Conservation (phyloP, 2,888 invertebrate genomes). For the Pachliopta kotzebuea region DNA sequence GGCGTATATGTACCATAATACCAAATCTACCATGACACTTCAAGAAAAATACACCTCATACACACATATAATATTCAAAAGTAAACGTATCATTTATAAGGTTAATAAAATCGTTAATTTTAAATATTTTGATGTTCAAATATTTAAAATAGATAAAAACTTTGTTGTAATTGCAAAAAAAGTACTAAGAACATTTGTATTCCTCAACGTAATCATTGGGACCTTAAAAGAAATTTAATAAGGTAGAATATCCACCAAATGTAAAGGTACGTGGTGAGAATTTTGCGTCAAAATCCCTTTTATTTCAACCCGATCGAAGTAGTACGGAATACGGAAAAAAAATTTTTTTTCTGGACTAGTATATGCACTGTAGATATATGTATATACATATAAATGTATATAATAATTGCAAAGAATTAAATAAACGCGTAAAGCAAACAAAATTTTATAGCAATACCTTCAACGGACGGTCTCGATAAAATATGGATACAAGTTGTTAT, state of each 20-base stretch:
- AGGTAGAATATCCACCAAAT: neutral
- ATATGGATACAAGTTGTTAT: neutral
- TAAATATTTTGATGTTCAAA: too few relatives aligned
- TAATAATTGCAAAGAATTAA: too few relatives aligned
- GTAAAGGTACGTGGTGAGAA: constrained; percentile 1
- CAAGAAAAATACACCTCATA: too few relatives aligned
- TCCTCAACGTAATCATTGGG: neutral
- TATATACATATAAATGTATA: too few relatives aligned
- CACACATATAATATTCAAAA: too few relatives aligned
- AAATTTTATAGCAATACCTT: neutral
- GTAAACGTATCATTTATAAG: too few relatives aligned
- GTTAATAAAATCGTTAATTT: too few relatives aligned
- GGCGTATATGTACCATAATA: too few relatives aligned
- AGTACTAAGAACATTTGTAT: neutral
- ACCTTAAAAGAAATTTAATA: neutral
- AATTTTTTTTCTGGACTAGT: too few relatives aligned
- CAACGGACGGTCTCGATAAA: neutral
- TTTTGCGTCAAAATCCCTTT: neutral
- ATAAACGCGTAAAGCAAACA: too few relatives aligned
- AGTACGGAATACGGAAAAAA: neutral
- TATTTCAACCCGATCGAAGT: neutral
- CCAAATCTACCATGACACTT: too few relatives aligned
- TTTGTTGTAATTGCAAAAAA: neutral
- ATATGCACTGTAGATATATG: too few relatives aligned
- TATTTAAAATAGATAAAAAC: neutral